phyloP scores from a whole-genome alignment of 2,888 invertebrate species.

The Phanerotoma sp. region DNA sequence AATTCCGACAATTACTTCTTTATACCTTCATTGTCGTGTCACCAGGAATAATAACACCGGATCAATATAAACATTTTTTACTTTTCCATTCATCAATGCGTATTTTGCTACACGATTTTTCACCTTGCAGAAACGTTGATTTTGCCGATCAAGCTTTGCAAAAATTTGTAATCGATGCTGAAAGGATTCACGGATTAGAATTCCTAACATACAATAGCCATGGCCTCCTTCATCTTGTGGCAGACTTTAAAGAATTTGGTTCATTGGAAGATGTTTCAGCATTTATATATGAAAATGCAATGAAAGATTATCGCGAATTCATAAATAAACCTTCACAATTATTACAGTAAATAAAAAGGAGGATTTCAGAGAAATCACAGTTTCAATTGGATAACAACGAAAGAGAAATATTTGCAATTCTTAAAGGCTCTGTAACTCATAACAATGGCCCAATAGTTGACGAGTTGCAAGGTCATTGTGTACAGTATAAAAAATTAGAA shows the following conservation, averaged over 20 bases:
- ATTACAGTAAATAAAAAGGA: neutral
- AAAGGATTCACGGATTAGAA: neutral
- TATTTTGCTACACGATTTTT: neutral
- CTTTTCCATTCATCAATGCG: conserved; percentile 2
- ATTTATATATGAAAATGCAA: neutral
- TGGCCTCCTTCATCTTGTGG: neutral
- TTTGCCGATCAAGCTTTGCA: neutral
- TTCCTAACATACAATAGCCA: neutral
- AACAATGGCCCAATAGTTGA: too few species aligned
- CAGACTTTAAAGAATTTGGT: neutral
- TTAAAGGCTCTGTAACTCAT: too few species aligned
- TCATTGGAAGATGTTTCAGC: neutral
- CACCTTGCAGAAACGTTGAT: neutral
- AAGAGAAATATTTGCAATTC: too few species aligned
- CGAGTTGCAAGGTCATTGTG: too few species aligned
- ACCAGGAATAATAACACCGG: neutral
- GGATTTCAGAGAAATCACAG: too few species aligned
- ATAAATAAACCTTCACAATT: neutral
- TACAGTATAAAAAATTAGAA: too few species aligned
- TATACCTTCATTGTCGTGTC: conserved; percentile 6
- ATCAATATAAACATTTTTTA: neutral
- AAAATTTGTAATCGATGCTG: neutral
- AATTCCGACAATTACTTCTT: conserved; percentile 9
- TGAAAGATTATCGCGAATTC: neutral
- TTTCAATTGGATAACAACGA: too few species aligned